Evolutionary conservation across 2,113 vertebrate genomes (phyloP), one percentile per base, ranked within the genome.

Genomic region (Opisthocomus hoazin): DNA sequence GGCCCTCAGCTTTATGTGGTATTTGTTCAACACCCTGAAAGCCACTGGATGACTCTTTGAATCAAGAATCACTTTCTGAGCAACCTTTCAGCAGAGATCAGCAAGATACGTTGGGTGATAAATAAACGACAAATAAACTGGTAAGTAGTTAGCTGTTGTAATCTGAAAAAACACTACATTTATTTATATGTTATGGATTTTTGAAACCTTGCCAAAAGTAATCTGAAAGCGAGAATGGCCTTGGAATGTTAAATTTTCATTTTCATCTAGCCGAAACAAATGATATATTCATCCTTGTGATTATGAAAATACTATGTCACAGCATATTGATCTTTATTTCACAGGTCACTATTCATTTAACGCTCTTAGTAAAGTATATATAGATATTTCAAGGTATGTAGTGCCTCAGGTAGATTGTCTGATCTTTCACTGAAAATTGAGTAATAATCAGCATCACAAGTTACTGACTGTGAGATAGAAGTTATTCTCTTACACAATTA

Each of bases 401-500:
- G 83, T 87, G 95, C 93, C 66, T 51, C 14, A 2, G 80, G 95
- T 89, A 81, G 34, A 85, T 51, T 82, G 94, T 91, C 94, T 90
- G 95, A 93, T 97, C 81, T 97, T 94, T 96, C 97, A 56, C 79
- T 92, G 76, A 94, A 95, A 97, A 97, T 93, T 97, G 92, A 96
- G 76, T 90, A 93, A 96, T 96, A 97, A 98, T 97, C 95, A 95
- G 92, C 71, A 96, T 95, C 75, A 95, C 79, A 97, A 93, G 69
- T 91, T 96, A 87, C 96, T 96, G 90, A 95, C 94, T 96, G 83
- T 26, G 74, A 96, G 94, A 80, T 83, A 97, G 91, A 97, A 98
- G 97, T 97, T 97, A 96, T 84, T 73, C 93, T 94, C 92, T 96
- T 93, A 97, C 94, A 97, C 96, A 97, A 97, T 98, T 97, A 97